Percentiles rank a stretch among this genome's conserved stretches.
phyloP scores from a whole-genome alignment of 2,888 invertebrate genomes.

The Agrypnus murinus region DNA sequence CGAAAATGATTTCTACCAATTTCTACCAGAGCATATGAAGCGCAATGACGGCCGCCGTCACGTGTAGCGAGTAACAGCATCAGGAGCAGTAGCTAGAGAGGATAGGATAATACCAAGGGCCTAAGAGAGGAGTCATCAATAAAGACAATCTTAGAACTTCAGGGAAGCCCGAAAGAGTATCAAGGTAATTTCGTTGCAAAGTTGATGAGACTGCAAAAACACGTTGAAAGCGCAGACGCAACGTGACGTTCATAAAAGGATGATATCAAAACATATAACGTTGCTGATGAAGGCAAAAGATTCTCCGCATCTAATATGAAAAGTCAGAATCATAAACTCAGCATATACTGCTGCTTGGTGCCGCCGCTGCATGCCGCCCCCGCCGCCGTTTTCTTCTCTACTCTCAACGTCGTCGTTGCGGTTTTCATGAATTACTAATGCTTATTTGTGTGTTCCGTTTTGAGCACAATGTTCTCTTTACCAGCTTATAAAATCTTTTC shows the following conservation, averaged over 20 bases:
- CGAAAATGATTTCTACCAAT: not conserved
- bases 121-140: slow-evolving; percentile 50
- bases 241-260: slow-evolving; percentile 51
- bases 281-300: slow-evolving; percentile 52
- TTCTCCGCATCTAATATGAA: slow-evolving; percentile 57
- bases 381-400: slow-evolving; percentile 36
- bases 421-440: slow-evolving; percentile 59
- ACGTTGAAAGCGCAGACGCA: slow-evolving; percentile 45
- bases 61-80: slow-evolving; percentile 45
- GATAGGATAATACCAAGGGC: not conserved
- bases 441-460: slow-evolving; percentile 54
- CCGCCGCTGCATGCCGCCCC: too few species aligned
- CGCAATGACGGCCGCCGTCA: slow-evolving; percentile 15
- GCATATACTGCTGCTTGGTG: slow-evolving; percentile 55
- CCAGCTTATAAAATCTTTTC: slow-evolving; percentile 47
- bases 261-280: slow-evolving; percentile 48
- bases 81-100: too few species aligned
- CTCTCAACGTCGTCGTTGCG: slow-evolving; percentile 38
- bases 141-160: slow-evolving; percentile 48
- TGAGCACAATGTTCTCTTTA: slow-evolving; percentile 45
- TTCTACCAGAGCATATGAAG: not conserved
- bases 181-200: slow-evolving; percentile 47
- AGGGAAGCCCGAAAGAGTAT: slow-evolving; percentile 34
- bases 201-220: slow-evolving; percentile 49
- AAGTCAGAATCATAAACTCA: slow-evolving; percentile 59